phyloP scores from a whole-genome alignment of 37 sponge, comb jelly and placozoan genomes.

The Lycopodina hypogea region DNA sequence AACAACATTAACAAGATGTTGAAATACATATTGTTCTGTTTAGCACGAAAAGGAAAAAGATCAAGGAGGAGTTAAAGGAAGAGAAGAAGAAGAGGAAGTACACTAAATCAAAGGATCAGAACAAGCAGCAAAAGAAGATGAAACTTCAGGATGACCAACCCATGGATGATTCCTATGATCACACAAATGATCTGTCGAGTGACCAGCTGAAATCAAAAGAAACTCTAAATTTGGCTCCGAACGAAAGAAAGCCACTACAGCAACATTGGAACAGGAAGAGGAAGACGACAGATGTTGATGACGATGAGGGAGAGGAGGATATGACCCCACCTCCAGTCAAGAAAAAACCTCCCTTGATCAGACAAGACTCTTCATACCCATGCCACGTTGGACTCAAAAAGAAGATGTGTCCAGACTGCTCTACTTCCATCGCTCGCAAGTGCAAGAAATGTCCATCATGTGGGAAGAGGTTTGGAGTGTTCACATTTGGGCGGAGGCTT shows the following conservation, averaged over 20 bases:
- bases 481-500: conserved; percentile 48
- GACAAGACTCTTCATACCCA: background rate
- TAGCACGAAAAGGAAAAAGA: background rate
- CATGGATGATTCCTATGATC: background rate
- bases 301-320: conserved; percentile 15
- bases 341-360: conserved; percentile 27
- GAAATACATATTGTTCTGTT: too few relatives aligned
- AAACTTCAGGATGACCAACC: background rate
- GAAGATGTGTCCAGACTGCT: conserved; percentile 62
- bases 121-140: background rate
- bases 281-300: too few relatives aligned
- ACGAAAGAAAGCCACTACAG: background rate
- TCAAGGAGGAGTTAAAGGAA: too few relatives aligned
- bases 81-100: conserved; percentile 27
- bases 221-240: too few relatives aligned
- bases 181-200: too few relatives aligned
- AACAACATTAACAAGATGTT: too few relatives aligned
- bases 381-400: conserved; percentile 11
- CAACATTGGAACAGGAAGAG: background rate
- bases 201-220: too few relatives aligned
- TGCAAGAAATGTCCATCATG: conserved; percentile 56
- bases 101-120: background rate
- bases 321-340: background rate
- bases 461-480: conserved; percentile 59
- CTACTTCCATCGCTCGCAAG: conserved; percentile 22